Conservation (phyloP, 2,888 invertebrate genomes). For the Tachystola acroxantha region DNA sequence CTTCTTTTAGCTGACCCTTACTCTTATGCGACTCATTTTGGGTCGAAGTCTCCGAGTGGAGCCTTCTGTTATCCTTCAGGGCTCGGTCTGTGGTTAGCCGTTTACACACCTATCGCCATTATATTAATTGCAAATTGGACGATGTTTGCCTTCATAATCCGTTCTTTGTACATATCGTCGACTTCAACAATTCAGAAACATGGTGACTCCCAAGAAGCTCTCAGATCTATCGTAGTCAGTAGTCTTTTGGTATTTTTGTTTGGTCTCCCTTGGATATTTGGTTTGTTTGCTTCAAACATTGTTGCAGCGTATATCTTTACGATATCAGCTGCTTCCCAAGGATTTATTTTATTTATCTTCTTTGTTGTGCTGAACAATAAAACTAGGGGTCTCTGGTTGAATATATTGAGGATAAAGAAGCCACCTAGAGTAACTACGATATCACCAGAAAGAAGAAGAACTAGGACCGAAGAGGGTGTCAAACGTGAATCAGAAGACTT, state of each 20-base stretch:
- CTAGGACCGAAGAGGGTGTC: no score
- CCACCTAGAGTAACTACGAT: no score
- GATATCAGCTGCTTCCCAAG: constrained; percentile 51
- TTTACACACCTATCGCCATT: constrained; percentile 71
- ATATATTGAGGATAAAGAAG: constrained; percentile 66
- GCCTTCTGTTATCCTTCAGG: constrained; percentile 77
- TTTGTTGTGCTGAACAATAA: constrained; percentile 79
- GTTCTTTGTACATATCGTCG: constrained; percentile 67
- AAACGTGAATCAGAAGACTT: no score
- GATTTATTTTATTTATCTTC: constrained; percentile 80
- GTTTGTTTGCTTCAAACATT: constrained; percentile 60
- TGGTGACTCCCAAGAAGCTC: constrained; percentile 63
- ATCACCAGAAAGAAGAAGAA: no score
- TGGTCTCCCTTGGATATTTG: constrained; percentile 80
- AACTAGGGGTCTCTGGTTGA: constrained; percentile 76
- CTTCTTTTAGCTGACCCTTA: constrained; percentile 61
- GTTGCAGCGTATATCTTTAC: constrained; percentile 77
- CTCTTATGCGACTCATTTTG: constrained; percentile 61
- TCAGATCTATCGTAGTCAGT: constrained; percentile 77
- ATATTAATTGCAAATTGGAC: constrained; percentile 76
- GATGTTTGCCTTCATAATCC: constrained; percentile 78
- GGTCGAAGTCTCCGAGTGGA: constrained; percentile 51
- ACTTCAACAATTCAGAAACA: constrained; percentile 59
- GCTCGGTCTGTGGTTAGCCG: constrained; percentile 70
- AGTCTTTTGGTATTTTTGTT: constrained; percentile 79